phyloP scores from a whole-genome alignment of 2,888 invertebrate species.

The Griposia aprilina region DNA sequence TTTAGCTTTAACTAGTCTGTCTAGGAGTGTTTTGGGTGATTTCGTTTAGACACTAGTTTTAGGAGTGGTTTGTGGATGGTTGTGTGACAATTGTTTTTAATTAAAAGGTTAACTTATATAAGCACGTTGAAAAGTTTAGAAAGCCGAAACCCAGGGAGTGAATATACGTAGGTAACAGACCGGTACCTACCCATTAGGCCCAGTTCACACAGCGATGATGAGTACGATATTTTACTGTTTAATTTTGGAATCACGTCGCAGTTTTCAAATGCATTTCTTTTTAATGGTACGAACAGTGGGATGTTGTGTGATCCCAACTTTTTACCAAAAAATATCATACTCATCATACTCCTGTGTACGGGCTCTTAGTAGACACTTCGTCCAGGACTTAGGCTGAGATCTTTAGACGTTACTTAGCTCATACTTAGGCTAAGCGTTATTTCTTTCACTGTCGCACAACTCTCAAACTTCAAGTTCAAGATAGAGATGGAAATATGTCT shows the following conservation, averaged over 20 bases:
- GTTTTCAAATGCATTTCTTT: neutral
- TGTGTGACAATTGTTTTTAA: neutral
- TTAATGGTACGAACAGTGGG: neutral
- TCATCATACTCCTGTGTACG: neutral
- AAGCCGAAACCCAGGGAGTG: neutral
- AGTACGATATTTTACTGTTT: neutral
- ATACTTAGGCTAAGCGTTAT: neutral
- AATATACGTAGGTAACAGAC: neutral
- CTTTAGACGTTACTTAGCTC: neutral
- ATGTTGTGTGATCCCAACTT: neutral
- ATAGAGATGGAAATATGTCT: neutral
- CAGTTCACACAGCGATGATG: neutral
- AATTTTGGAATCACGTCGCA: neutral
- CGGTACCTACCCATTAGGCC: no score
- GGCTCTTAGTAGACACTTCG: neutral
- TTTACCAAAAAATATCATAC: neutral
- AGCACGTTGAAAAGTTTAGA: neutral
- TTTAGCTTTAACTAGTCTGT: constrained; percentile 27
- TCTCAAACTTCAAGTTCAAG: no score
- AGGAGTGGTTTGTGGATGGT: neutral
- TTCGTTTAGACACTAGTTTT: neutral
- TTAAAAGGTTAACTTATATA: neutral
- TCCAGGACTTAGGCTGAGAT: neutral
- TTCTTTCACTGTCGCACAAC: neutral
- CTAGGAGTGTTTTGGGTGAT: constrained; percentile 7